Evolutionary conservation across 2,888 invertebrate species (phyloP), one percentile per base, ranked within the genome.

Genomic region (Thecocarcelia acutangulata): DNA sequence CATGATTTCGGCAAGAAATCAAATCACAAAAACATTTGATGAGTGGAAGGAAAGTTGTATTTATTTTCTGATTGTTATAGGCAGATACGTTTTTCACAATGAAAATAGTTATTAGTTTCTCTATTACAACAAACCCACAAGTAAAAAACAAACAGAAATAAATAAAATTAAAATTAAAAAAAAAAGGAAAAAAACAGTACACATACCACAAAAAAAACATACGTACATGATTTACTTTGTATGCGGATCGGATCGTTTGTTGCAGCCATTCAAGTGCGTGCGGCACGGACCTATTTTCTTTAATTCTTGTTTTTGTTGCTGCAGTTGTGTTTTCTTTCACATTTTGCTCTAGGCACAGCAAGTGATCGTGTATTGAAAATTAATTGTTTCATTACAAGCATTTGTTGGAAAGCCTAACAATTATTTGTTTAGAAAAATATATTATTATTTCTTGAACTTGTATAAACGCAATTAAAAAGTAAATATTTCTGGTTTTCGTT

Each of bases 361-460:
- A 82, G 78, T 82, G 74, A 82, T 82, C 74, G 70, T 82, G 82
- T 82, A 78, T 82, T 78, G 78, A 78, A 82, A 82, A 78, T 78
- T 78, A 82, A 82, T 82, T 78, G 74, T 75, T 82, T 78, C 70
- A 59, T 56, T 66, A 56, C 58, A 59, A 72, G 40, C 66, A 74
- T 78, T 82, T 78, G 59, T 70, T 82, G 54, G 64, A 82, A 70
- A 58, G 58, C 52, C 66, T 11, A 54, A 59, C 40, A 59, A 50
- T 33, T 58, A 42, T 63, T 70, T 33, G 19, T 13, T 17, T 4
- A n/a, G 6, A 24, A 42, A 44, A n/a, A 15, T 24, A 59, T 13
- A 40, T 21, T 17, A 8, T 44, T 42, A 52, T 54, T 68, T 28
- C 42, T 44, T 44, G 13, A 4, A n/a, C 15, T 48, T 40, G 44